Conservation (phyloP, 2,113 vertebrate species). For the Hippoglossus stenolepis region DNA sequence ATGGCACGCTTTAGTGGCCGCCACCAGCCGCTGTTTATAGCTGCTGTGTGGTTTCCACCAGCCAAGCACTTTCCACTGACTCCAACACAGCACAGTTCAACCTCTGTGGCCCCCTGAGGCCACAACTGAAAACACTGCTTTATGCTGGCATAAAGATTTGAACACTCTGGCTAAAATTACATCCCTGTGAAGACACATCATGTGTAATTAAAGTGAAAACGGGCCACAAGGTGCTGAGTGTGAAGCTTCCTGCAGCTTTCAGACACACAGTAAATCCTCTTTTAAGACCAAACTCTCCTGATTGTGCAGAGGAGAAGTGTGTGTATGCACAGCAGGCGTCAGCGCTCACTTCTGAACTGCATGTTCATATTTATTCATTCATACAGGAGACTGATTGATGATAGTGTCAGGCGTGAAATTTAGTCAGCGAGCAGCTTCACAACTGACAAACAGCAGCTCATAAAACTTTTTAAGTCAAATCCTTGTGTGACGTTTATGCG, state of each 20-base stretch:
- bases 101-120: slow-evolving; percentile 20
- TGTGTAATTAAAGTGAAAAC: slow-evolving; percentile 26
- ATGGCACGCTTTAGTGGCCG: slow-evolving; percentile 58
- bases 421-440: neutral
- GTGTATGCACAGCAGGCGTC: neutral
- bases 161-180: slow-evolving; percentile 1
- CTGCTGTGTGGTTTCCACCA: slow-evolving; percentile 73
- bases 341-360: neutral
- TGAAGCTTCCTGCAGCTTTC: slow-evolving; percentile 30
- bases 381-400: neutral
- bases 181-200: slow-evolving; percentile 1
- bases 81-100: slow-evolving; percentile 28
- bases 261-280: slow-evolving; percentile 9
- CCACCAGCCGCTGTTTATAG: slow-evolving; percentile 73
- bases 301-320: neutral
- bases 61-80: slow-evolving; percentile 66
- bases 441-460: neutral
- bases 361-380: neutral
- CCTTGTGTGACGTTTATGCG: too few relatives aligned
- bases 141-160: slow-evolving; percentile 19
- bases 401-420: too few relatives aligned
- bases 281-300: slow-evolving; percentile 2
- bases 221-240: slow-evolving; percentile 51
- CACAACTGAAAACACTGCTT: slow-evolving; percentile 18
- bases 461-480: too few relatives aligned